Base-by-base conservation (phyloP, 2,888 invertebrate species). In the Tribolium freemani region DNA sequence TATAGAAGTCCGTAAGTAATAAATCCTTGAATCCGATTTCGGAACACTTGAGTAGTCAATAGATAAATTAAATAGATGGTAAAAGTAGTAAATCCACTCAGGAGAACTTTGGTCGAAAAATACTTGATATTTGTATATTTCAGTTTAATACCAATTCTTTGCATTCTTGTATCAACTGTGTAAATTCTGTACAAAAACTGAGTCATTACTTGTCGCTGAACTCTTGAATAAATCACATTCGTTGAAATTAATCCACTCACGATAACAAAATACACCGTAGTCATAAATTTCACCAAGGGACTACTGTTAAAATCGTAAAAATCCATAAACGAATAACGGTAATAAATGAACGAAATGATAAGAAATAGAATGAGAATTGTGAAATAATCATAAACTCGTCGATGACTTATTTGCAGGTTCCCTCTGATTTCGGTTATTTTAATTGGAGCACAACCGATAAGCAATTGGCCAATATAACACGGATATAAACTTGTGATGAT, bases 221-320 rank as follows among this genome's bases (percentile, higher is more conserved):
- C 21, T 30, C 60, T 57, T 11, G 66, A 5, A 50, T 6, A 58
- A 8, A 58, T 13, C 5, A 71, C 5, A 45, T 71, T 71, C 10
- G 11, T 45, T 5, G 30, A 13, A n/a, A 71, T 71, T 9, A 66
- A 31, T 2, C 58, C 45, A 51, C 57, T 20, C 1, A 71, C 44
- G 1, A 45, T 31, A 10, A 58, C 0, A 44, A 71, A 50, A 44
- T 71, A 71, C 5, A 13, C 45, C 11, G 57, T 11, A 3, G 58
- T 38, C 13, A 71, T 66, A 13, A 71, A 51, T 58, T 66, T 56
- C 9, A 71, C 20, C 44, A 71, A 51, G 11, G n/a, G 21, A 5
- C n/a, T 71, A 5, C 20, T 38, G 5, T 44, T 21, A 11, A 31
- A 58, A 38, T 66, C 38, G 13, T n/a, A 5, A 3, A 20, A 46